Base-by-base conservation (phyloP, 2,888 invertebrate species). In the Brachyptera putata region DNA sequence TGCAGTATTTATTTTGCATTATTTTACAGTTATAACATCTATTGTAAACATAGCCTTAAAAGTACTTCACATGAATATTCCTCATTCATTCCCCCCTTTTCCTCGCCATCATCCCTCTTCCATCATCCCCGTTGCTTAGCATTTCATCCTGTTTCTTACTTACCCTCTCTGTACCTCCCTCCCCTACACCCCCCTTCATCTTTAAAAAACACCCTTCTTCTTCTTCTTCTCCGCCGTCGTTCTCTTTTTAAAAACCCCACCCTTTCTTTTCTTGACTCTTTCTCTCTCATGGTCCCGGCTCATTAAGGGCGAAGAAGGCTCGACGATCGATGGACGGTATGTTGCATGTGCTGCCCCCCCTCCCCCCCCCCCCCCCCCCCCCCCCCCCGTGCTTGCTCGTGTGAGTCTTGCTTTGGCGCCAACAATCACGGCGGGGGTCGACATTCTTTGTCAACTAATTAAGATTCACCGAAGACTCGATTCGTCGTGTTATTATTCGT, bases 251-350 rank as follows among this genome's bases (percentile, higher is more conserved):
- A 34, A 26, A 25, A 55, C 39, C 61, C 61, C 43, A 48, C 37
- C 53, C 58, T 43, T 46, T 53, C 36, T 37, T 58, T 34, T 30
- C 43, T 39, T 26, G 43, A 41, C 25, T 53, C 58, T 49, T 61
- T 57, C n/a, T n/a, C n/a, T n/a, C 61, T 41, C 61, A 39, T 41
- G 36, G 57, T 57, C 61, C 36, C 49, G 59, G 50, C 59, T 59
- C 59, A 59, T 59, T 59, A 59, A 59, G 53, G 39, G 53, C 39
- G 53, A 53, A 53, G 53, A 53, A 53, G 59, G 53, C 43, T 50
- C 59, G 37, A 14, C 59, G 37, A 53, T 53, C 39, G 39, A 39
- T 16, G 22, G 18, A 13, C 36, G 34, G 36, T 53, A 53, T 53
- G 53, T 30, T 53, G 53, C 53, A 53, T 53, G 53, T 53, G 53